Evolutionary conservation across 2,113 vertebrate genomes (phyloP), one percentile per base, ranked within the genome.

Genomic region (Actenoides hombroni): DNA sequence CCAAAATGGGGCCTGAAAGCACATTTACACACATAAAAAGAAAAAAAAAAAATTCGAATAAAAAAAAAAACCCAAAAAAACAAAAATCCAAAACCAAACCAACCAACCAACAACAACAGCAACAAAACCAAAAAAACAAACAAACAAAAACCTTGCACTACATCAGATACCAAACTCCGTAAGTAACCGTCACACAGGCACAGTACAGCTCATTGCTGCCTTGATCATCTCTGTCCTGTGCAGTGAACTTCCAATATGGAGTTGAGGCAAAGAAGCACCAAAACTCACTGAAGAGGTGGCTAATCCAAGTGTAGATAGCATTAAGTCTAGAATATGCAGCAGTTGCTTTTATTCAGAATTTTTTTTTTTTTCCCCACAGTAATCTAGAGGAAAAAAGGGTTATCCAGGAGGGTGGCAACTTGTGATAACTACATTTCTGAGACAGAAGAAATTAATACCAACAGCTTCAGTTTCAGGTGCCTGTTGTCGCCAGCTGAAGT

Each of bases 361-460:
- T 20, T 26, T 33, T 31, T 35, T 4, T 28, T 26, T 78, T 31
- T 10, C 26, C 23, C 1, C 8, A 24, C 8, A 48, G 2, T 33
- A 56, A 21, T 53, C 8, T 75, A 28, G 11, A 59, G 12, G 10
- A 4, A n/a, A 20, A 90, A 75, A 31, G 3, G 3, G 8, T 25
- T 3, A 56, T 65, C 35, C 23, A 39, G 20, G 46, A 42, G 8
- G 8, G 0, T 40, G 13, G 28, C 0, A 2, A 54, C 18, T 40
- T 64, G 10, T 15, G 7, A 54, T 86, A 0, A 0, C 13, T 70
- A 5, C 5, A 73, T 89, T 68, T 77, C 7, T 46, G 37, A 68
- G 21, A 39, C 0, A 0, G 11, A 37, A 57, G 13, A 13, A 77
- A 54, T 69, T 51, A 2, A 11, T 17, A 2, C 3, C 11, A 35